Conservation (phyloP, 2,888 invertebrate species). For the Ashinkailepas kermadecensis region DNA sequence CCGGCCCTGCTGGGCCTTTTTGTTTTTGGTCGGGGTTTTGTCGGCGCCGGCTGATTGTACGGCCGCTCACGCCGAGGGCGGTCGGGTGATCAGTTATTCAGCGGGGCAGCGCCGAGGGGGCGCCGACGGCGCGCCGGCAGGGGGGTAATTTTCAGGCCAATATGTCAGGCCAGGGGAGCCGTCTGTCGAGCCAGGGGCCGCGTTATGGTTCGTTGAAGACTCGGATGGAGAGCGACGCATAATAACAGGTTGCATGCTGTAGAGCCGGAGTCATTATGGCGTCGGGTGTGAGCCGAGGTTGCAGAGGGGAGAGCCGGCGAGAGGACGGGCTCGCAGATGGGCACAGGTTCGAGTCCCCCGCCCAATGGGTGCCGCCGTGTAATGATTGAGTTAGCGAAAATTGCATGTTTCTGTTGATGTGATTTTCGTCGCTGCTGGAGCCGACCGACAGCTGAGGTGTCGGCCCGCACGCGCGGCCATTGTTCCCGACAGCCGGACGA, state of each 20-base stretch:
- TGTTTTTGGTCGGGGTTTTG: not conserved
- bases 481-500: not conserved
- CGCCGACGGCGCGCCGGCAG: not conserved
- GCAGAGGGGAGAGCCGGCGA: not conserved
- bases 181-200: not conserved
- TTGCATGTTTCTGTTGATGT: not conserved
- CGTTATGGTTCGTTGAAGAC: slow-evolving; percentile 21
- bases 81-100: slow-evolving; percentile 6
- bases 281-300: slow-evolving; percentile 15
- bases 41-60: not conserved
- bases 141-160: slow-evolving; percentile 16
- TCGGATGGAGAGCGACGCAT: slow-evolving; percentile 1
- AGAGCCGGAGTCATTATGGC: not conserved
- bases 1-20: not conserved
- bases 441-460: not conserved
- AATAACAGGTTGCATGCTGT: slow-evolving; percentile 22
- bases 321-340: not conserved
- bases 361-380: not conserved
- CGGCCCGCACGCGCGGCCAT: not conserved
- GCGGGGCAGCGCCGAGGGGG: not conserved
- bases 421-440: not conserved
- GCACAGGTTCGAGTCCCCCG: no score
- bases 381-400: not conserved
- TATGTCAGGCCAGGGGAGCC: slow-evolving; percentile 7
- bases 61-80: not conserved